phyloP scores from a whole-genome alignment of 2,797 vertebrate genomes.

The Anguilla marmorata region DNA sequence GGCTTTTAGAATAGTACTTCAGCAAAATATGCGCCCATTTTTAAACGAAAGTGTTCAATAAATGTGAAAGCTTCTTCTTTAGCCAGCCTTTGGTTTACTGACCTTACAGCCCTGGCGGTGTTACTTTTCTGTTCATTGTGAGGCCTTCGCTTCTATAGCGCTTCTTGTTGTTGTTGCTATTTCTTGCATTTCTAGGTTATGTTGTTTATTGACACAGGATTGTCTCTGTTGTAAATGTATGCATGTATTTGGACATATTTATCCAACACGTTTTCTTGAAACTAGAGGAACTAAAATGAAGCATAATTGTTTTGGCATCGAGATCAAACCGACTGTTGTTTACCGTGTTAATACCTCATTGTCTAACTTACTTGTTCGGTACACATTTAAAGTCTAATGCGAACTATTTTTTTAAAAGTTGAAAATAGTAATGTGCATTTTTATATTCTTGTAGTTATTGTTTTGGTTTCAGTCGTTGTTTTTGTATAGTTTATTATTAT shows the following conservation, averaged over 20 bases:
- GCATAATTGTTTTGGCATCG: slow-evolving; percentile 45
- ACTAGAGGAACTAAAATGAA: background rate
- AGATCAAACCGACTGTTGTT: background rate
- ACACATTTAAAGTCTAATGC: background rate
- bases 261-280: background rate
- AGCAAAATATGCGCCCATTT: too few species aligned
- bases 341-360: background rate
- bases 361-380: background rate
- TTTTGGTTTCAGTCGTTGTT: slow-evolving; percentile 11
- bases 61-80: slow-evolving; percentile 47
- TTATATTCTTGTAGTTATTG: slow-evolving; percentile 18
- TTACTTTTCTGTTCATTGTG: background rate
- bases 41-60: too few species aligned
- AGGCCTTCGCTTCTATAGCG: background rate
- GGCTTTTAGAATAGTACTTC: background rate
- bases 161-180: slow-evolving; percentile 79
- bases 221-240: slow-evolving; percentile 67
- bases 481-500: background rate
- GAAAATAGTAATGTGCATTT: background rate
- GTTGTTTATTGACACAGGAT: background rate
- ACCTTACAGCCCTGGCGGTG: slow-evolving; percentile 63
- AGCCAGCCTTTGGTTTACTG: slow-evolving; percentile 66
- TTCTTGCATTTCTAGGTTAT: slow-evolving; percentile 78
- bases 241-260: slow-evolving; percentile 43
- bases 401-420: background rate